Percentiles rank a stretch among this genome's conserved stretches.
These are phyloP conservation scores for Equus przewalskii DNA, from an alignment of 2,113 vertebrate species.

Conservation along the genomic window DNA sequence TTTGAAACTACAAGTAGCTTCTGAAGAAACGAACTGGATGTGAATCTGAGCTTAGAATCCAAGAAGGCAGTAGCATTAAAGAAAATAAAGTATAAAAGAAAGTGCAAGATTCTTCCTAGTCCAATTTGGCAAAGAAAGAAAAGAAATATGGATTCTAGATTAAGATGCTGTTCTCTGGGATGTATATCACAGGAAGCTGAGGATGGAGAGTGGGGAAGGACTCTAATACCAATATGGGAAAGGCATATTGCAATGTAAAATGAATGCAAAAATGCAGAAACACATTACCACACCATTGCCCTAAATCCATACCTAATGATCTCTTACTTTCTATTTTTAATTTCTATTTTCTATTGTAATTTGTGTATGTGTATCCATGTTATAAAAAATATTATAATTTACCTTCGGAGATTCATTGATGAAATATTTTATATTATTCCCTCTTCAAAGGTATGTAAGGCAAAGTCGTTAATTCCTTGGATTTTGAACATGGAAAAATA, in stretches of 20 bases:
- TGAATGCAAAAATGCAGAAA: neutral
- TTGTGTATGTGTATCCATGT: neutral
- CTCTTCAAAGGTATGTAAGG: neutral
- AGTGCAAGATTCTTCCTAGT: neutral
- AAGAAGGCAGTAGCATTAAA: neutral
- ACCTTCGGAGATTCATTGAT: neutral
- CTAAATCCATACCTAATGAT: neutral
- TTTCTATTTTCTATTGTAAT: neutral
- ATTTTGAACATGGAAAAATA: neutral
- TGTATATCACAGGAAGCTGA: neutral
- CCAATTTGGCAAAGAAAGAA: slow-evolving; percentile 1
- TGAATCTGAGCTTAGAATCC: neutral
- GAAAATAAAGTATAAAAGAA: neutral
- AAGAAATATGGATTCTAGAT: neutral
- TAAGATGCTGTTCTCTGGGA: neutral
- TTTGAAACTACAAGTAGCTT: neutral
- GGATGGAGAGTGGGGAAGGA: neutral
- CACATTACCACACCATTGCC: neutral
- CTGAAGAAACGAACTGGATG: neutral
- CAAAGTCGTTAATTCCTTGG: neutral
- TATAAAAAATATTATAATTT: neutral
- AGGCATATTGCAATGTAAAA: neutral
- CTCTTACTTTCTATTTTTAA: neutral
- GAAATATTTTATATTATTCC: neutral
- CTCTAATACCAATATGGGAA: neutral